Percentiles rank a stretch among this genome's conserved stretches.
Conservation (phyloP, 2,113 vertebrate genomes). For the Paedocypris sp. region DNA sequence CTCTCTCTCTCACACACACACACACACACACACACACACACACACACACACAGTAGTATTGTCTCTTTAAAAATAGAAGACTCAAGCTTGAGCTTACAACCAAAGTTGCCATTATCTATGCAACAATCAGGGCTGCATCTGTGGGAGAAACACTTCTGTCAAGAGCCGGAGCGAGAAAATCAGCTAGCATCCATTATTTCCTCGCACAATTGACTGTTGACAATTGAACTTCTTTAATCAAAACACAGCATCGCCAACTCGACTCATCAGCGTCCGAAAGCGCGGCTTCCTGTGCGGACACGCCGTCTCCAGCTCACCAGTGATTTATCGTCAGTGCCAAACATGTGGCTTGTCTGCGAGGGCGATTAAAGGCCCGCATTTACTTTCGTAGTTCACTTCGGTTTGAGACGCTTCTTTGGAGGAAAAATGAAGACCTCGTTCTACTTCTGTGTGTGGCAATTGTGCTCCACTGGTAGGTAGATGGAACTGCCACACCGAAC, state of each 20-base stretch:
- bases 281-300: slow-evolving; percentile 29
- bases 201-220: slow-evolving; percentile 44
- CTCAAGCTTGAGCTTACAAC: slow-evolving; percentile 39
- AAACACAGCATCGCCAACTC: slow-evolving; percentile 38
- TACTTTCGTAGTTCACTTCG: too few species aligned
- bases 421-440: too few species aligned
- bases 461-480: too few species aligned
- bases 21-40: too few species aligned
- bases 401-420: too few species aligned
- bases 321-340: slow-evolving; percentile 33
- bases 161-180: slow-evolving; percentile 47
- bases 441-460: too few species aligned
- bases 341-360: slow-evolving; percentile 1
- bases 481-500: too few species aligned
- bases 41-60: background rate
- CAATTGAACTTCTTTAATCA: slow-evolving; percentile 47
- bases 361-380: slow-evolving; percentile 7
- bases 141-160: slow-evolving; percentile 33
- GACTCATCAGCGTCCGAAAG: slow-evolving; percentile 1
- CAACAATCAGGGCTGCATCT: slow-evolving; percentile 43
- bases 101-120: slow-evolving; percentile 51
- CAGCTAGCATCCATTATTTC: slow-evolving; percentile 52
- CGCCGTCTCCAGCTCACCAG: slow-evolving; percentile 37
- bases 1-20: too few species aligned
- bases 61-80: slow-evolving; percentile 40